Evolutionary conservation across 1,140 invertebrate genomes (phyloP).

Genomic region (Lucilia sericata): DNA sequence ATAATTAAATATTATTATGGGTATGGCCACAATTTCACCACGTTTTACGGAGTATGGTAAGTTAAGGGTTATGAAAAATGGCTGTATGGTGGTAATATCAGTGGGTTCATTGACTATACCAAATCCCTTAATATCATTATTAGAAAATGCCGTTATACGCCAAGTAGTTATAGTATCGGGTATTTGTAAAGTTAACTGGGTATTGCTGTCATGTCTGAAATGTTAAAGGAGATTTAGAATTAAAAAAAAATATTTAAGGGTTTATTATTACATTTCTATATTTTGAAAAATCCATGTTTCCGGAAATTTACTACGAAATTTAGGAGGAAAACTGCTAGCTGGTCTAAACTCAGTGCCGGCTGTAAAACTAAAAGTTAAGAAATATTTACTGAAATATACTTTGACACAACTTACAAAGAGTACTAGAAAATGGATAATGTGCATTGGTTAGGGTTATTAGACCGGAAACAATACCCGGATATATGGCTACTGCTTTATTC

Average conservation of each 20-base stretch:
- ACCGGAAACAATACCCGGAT: not conserved
- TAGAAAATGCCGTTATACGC: constrained; percentile 27
- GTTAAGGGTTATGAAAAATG: constrained; percentile 3
- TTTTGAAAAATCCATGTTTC: constrained; percentile 37
- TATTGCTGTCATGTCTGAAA: not conserved
- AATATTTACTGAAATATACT: too few relatives aligned
- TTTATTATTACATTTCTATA: not conserved
- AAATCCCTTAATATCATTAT: constrained; percentile 5
- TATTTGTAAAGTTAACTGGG: constrained; percentile 3
- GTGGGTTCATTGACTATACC: constrained; percentile 15
- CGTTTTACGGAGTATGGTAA: not conserved
- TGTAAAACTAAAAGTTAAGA: too few relatives aligned
- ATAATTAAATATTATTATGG: not conserved
- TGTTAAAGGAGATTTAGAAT: too few relatives aligned
- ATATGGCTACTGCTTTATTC: not conserved
- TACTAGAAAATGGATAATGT: not conserved
- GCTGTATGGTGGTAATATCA: not conserved
- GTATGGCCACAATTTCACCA: not conserved
- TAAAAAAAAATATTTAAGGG: too few relatives aligned
- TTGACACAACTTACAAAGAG: not conserved
- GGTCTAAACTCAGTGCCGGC: not conserved
- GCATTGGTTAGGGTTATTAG: constrained; percentile 18
- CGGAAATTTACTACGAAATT: constrained; percentile 17
- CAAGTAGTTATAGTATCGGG: constrained; percentile 25
- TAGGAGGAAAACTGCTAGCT: not conserved